Conservation (phyloP, 2,888 invertebrate species). For the Suillia variegata region DNA sequence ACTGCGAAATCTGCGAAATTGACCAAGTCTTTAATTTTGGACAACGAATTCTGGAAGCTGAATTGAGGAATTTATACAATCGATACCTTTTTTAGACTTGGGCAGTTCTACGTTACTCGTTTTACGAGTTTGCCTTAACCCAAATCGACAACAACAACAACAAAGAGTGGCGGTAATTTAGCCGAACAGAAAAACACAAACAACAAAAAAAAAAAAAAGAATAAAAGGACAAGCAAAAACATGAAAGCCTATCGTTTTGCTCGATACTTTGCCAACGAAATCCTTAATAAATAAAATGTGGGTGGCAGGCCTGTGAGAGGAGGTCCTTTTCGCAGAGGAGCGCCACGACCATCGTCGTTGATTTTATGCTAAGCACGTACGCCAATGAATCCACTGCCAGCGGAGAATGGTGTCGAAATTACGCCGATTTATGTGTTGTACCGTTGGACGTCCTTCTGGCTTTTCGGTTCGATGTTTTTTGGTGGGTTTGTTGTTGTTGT, state of each 20-base stretch:
- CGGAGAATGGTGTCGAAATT: constrained; percentile 15
- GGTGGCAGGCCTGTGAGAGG: background rate
- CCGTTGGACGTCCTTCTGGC: too few relatives aligned
- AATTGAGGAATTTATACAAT: too few relatives aligned
- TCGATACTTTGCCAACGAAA: background rate
- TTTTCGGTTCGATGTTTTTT: too few relatives aligned
- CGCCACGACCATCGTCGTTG: background rate
- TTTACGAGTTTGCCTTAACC: too few relatives aligned
- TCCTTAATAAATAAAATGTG: constrained; percentile 4
- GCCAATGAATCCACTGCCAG: background rate
- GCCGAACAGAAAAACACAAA: background rate
- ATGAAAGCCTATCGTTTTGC: constrained; percentile 6
- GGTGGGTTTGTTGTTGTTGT: too few relatives aligned
- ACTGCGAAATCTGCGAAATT: too few relatives aligned
- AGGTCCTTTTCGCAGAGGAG: background rate
- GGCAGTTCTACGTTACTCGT: background rate
- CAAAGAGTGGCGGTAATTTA: background rate
- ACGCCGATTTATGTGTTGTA: constrained; percentile 21
- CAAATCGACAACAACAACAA: background rate
- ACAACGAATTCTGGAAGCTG: too few relatives aligned
- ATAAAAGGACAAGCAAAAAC: background rate
- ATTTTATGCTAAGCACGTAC: constrained; percentile 41
- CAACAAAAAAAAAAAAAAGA: too few relatives aligned
- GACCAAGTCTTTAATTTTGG: too few relatives aligned
- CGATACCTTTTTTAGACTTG: too few relatives aligned